These are phyloP conservation scores for Leptosomus discolor DNA, from an alignment of 2,113 vertebrate genomes.

Conservation along the genomic window DNA sequence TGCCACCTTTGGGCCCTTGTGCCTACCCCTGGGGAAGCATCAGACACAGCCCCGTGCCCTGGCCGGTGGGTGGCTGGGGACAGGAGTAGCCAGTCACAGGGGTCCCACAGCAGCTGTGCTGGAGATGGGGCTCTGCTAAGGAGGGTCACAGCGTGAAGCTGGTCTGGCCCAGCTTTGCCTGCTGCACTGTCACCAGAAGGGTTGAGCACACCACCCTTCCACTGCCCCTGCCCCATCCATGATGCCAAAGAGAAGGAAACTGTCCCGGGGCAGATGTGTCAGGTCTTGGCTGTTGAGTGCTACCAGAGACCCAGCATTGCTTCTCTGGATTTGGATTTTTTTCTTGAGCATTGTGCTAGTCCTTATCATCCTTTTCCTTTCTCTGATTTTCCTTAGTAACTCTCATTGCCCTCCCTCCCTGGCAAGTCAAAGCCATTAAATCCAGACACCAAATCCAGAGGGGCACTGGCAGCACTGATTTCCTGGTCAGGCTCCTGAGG, in stretches of 20 bases:
- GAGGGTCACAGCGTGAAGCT: accelerated
- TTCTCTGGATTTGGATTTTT: background rate
- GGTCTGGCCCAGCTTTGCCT: background rate
- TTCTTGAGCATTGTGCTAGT: background rate
- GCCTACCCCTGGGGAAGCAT: background rate
- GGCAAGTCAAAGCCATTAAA: background rate
- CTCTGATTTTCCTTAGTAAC: background rate
- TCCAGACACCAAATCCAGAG: background rate
- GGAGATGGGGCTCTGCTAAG: background rate
- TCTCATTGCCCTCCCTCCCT: background rate
- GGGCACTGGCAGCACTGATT: background rate
- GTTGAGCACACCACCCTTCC: background rate
- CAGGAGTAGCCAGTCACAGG: accelerated
- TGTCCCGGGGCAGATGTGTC: background rate
- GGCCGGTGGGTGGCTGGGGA: background rate
- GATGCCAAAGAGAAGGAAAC: background rate
- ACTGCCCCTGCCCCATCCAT: background rate
- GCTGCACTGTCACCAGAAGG: background rate
- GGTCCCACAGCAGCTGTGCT: background rate
- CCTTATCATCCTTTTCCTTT: background rate
- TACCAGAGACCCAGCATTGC: background rate
- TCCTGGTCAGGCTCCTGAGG: background rate
- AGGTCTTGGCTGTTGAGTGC: background rate
- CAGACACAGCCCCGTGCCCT: accelerated
- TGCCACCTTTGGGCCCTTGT: background rate